These are phyloP conservation scores for Porites cylindrica DNA, from an alignment of 92 coral and sea anemone species.

Conservation along the genomic window DNA sequence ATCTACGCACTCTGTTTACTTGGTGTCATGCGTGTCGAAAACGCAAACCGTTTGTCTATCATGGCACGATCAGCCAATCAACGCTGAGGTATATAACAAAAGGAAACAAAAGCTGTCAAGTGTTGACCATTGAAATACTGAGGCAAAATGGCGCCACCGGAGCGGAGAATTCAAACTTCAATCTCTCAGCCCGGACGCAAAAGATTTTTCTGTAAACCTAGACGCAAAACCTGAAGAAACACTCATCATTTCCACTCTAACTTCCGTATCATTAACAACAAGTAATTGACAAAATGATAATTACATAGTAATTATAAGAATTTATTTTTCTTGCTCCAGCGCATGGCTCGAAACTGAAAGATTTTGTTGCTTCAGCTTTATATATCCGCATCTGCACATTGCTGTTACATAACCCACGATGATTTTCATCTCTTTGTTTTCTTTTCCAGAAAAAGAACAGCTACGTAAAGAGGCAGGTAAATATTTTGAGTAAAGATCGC, in stretches of 20 bases:
- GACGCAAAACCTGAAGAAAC: conserved; percentile 19
- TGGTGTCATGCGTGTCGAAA: conserved; percentile 92
- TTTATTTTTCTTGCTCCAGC: neutral
- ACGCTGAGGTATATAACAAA: conserved; percentile 60
- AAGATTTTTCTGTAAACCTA: conserved; percentile 29
- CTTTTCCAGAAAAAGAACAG: neutral
- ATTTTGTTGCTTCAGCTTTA: conserved; percentile 2
- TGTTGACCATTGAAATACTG: conserved; percentile 74
- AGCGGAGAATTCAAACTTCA: conserved; percentile 65
- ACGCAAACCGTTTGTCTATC: conserved; percentile 81
- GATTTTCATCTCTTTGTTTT: neutral
- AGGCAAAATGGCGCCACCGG: conserved; percentile 53
- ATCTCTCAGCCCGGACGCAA: conserved; percentile 27
- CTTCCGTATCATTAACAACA: conserved; percentile 30
- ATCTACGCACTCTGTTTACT: conserved; percentile 96
- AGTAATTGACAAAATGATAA: conserved; percentile 6
- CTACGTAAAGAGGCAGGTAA: conserved; percentile 11
- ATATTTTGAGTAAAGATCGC: conserved; percentile 18
- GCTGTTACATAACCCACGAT: conserved; percentile 22
- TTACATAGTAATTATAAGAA: conserved; percentile 13
- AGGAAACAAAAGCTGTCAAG: conserved; percentile 78
- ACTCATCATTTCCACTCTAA: conserved; percentile 30
- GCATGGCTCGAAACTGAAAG: conserved; percentile 57
- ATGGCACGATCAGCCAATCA: conserved; percentile 81
- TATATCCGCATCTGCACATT: neutral